Base-by-base conservation (phyloP, 2,113 vertebrate species). In the Reinhardtius hippoglossoides region DNA sequence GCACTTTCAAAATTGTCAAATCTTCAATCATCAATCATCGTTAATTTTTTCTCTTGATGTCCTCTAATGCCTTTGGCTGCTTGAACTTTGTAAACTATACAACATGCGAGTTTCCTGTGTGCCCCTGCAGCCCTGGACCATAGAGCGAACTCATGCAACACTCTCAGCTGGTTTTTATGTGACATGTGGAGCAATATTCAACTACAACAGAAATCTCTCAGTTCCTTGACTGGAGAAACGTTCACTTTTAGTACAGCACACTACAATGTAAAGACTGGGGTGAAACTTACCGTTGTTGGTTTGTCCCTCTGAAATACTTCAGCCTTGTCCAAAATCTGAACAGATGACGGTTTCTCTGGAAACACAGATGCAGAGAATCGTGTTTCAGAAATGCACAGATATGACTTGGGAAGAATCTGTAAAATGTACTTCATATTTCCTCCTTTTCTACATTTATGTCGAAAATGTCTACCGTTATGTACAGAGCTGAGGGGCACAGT, bases 301-400 rank as follows among this genome's bases (percentile, higher is more conserved):
- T 96, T 93, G 67, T 95, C 94, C 82, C 95, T 96, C 92, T 96
- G 94, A 61, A 98, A 81, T 57, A 91, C 92, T 13, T 84, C 79
- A 71, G 95, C 91, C 89, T 92, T 94, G 88, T 92, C 94, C 83
- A 95, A 81, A 83, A 97, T 94, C 92, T 94, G 85, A 59, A 96
- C 95, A 82, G 91, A 91, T 40, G 94, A 95, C 8, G 97, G 96
- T 82, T 93, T 94, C 84, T 97, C 97, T 98, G 92, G 73, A 94
- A 92, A 93, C 80, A 92, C 61, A 65, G 85, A 81, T 87, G 20
- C 2, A 64, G 27, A 66, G 5, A 59, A 62, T 74, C 46, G 40
- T 21, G 7, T n/a, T 35, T 68, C 10, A 14, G 24, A 58, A 16
- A 60, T 24, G 24, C 12, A 65, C 23, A 35, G 26, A 9, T 15